phyloP scores from a whole-genome alignment of 2,113 vertebrate species.

The Apteryx owenii region DNA sequence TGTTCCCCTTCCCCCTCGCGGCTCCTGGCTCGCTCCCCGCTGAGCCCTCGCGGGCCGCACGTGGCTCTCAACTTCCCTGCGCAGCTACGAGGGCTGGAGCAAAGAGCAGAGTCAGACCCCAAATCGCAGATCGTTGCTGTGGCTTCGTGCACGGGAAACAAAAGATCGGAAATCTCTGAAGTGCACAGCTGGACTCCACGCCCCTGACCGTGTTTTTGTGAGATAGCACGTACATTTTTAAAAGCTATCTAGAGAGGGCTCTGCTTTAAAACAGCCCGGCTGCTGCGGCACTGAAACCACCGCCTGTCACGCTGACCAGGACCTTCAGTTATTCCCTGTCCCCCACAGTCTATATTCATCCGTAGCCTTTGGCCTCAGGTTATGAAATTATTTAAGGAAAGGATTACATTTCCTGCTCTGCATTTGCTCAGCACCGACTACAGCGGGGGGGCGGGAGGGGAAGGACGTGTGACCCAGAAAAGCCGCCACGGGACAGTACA shows the following conservation, averaged over 20 bases:
- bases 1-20: constrained; percentile 54
- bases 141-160: constrained; percentile 65
- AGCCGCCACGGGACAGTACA: not conserved
- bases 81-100: constrained; percentile 37
- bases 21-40: constrained; percentile 38
- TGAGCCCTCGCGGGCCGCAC: constrained; percentile 29
- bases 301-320: not conserved
- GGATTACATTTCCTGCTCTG: constrained; percentile 33
- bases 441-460: constrained; percentile 28
- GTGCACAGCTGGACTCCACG: constrained; percentile 69
- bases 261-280: constrained; percentile 46
- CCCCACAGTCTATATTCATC: constrained; percentile 4
- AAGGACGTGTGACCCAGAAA: not conserved
- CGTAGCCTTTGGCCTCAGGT: constrained; percentile 38
- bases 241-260: constrained; percentile 64
- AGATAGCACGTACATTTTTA: constrained; percentile 56
- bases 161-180: constrained; percentile 70
- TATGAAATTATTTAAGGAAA: constrained; percentile 36
- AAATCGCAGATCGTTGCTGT: constrained; percentile 40
- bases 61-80: constrained; percentile 52
- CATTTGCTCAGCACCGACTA: constrained; percentile 26
- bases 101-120: constrained; percentile 59
- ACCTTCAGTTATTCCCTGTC: not conserved
- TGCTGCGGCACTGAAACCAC: not conserved
- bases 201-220: constrained; percentile 34